Conservation (phyloP, 2,797 vertebrate genomes). For the Distichodus sexfasciatus region DNA sequence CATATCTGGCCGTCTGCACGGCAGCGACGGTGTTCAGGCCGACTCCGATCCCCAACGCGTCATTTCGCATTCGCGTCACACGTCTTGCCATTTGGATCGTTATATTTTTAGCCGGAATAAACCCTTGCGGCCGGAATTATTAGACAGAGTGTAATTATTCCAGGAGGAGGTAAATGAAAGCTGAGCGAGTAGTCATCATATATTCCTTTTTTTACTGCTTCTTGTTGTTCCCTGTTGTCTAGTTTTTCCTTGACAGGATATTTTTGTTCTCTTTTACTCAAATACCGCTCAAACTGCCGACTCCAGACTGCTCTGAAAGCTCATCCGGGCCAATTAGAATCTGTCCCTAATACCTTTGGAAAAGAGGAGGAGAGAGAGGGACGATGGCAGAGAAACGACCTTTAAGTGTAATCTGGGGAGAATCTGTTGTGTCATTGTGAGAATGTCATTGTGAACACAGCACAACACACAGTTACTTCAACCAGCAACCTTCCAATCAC, state of each 20-base stretch:
- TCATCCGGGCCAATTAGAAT: conserved; percentile 63
- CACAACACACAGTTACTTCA: too few relatives aligned
- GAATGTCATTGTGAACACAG: too few relatives aligned
- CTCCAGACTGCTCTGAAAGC: conserved; percentile 52
- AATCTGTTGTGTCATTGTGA: too few relatives aligned
- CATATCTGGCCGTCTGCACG: conserved; percentile 26
- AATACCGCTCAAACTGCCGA: conserved; percentile 49
- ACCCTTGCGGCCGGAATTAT: conserved; percentile 24
- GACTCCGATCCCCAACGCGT: neutral
- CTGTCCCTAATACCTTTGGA: conserved; percentile 41
- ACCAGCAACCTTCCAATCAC: too few relatives aligned
- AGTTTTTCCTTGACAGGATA: conserved; percentile 45
- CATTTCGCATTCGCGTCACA: conserved; percentile 24
- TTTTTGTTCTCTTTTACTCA: conserved; percentile 57
- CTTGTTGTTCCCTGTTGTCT: conserved; percentile 6
- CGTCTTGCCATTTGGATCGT: conserved; percentile 10
- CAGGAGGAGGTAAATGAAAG: conserved; percentile 41
- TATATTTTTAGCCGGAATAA: conserved; percentile 36
- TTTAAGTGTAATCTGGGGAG: conserved; percentile 38
- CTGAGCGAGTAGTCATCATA: conserved; percentile 38
- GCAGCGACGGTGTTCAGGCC: conserved; percentile 14
- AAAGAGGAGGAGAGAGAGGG: conserved; percentile 8
- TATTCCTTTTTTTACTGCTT: conserved; percentile 29
- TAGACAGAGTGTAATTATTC: conserved; percentile 45
- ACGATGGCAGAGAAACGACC: neutral